Percentiles rank a stretch among this genome's conserved stretches.
These are phyloP conservation scores for Cottus gobio DNA, from an alignment of 2,113 vertebrate species.

Conservation along the genomic window DNA sequence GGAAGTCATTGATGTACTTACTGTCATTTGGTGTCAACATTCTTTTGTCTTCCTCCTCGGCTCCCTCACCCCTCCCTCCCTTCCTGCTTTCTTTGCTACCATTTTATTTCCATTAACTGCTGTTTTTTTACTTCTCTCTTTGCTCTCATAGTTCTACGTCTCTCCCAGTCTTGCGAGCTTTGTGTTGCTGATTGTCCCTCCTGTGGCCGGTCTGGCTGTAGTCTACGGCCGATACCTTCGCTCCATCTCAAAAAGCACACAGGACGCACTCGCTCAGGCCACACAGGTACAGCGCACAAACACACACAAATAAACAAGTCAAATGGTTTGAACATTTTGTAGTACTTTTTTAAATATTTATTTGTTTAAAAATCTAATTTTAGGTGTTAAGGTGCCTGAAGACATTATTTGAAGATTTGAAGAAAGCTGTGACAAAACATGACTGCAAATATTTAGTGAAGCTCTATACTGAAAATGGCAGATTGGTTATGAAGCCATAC, in stretches of 20 bases:
- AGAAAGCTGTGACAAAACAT: slow-evolving; percentile 1
- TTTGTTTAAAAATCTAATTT: not conserved
- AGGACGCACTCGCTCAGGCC: slow-evolving; percentile 94
- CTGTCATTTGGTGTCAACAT: not conserved
- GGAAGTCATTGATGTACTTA: not conserved
- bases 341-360: not conserved
- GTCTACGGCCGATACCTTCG: slow-evolving; percentile 92
- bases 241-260: slow-evolving; percentile 90
- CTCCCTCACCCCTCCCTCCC: not conserved
- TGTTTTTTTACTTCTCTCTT: not conserved
- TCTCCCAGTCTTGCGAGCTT: slow-evolving; percentile 92
- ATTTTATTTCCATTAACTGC: not conserved
- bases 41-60: not conserved
- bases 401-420: not conserved
- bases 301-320: not conserved
- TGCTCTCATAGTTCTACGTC: slow-evolving; percentile 88
- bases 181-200: slow-evolving; percentile 92
- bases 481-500: not conserved
- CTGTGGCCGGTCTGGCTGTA: slow-evolving; percentile 87
- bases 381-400: not conserved
- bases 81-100: not conserved
- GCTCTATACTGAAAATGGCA: not conserved
- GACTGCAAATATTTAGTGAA: slow-evolving; percentile 1
- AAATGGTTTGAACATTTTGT: not conserved
- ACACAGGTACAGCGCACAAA: slow-evolving; percentile 85